phyloP scores from a whole-genome alignment of 2,797 vertebrate genomes.

The Thamnophis elegans region DNA sequence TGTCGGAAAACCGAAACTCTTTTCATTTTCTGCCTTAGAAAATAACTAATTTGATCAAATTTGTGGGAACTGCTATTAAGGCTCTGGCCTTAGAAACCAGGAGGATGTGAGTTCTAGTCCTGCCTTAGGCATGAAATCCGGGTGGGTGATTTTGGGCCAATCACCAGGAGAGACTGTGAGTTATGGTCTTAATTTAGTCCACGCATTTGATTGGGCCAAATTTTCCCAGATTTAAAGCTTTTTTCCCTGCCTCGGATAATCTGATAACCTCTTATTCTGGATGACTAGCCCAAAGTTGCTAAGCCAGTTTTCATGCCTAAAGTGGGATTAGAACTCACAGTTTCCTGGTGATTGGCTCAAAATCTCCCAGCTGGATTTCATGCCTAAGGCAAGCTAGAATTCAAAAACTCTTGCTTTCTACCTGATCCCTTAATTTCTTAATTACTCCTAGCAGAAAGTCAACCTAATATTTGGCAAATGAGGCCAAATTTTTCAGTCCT shows the following conservation, averaged over 20 bases:
- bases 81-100: background rate
- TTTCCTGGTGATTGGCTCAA: too few relatives aligned
- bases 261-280: background rate
- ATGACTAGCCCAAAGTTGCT: too few relatives aligned
- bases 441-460: background rate
- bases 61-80: background rate
- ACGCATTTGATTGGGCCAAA: background rate
- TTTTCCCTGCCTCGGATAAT: fast-evolving
- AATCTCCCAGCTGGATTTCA: too few relatives aligned
- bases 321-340: too few relatives aligned
- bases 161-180: background rate
- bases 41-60: background rate
- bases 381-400: background rate
- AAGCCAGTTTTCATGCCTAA: too few relatives aligned
- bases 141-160: background rate
- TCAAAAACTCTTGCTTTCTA: background rate
- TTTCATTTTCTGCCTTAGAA: background rate
- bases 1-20: background rate
- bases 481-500: background rate
- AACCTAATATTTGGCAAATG: background rate
- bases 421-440: background rate
- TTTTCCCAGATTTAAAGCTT: background rate
- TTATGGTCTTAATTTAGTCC: background rate
- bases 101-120: background rate
- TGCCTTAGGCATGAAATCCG: background rate